phyloP scores from a whole-genome alignment of 92 coral and sea anemone species.

The Bergia sp. region DNA sequence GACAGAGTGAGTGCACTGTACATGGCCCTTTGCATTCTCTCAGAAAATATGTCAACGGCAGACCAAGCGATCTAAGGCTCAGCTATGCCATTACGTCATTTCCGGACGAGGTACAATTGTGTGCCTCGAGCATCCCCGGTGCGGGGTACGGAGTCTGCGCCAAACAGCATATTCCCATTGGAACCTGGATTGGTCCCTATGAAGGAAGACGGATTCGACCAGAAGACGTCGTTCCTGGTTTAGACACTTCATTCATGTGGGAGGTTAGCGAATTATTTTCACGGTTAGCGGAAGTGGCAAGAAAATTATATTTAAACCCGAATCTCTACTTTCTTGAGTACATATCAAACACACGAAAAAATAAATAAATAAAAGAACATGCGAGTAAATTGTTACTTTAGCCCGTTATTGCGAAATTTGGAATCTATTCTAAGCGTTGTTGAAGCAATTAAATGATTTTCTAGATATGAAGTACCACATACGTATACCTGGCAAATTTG shows the following conservation, averaged over 20 bases:
- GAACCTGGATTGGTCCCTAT: constrained; percentile 99
- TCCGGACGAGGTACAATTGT: constrained; percentile 93
- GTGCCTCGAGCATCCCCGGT: constrained; percentile 81
- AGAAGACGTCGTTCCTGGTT: constrained; percentile 59
- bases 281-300: too few species aligned
- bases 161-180: constrained; percentile 88
- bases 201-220: constrained; percentile 84
- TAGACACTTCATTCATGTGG: constrained; percentile 89
- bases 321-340: too few species aligned
- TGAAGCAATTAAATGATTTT: too few species aligned
- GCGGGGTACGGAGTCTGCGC: constrained; percentile 86
- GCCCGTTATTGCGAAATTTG: too few species aligned
- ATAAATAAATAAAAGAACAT: too few species aligned
- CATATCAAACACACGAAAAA: too few species aligned
- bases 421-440: too few species aligned
- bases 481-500: too few species aligned
- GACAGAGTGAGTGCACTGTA: constrained; percentile 37
- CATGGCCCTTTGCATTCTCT: constrained; percentile 46
- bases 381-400: too few species aligned
- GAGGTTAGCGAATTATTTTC: constrained; percentile 68
- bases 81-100: constrained; percentile 88
- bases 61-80: constrained; percentile 37
- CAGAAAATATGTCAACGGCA: constrained; percentile 32
- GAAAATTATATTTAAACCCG: too few species aligned
- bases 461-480: too few species aligned